Evolutionary conservation across 1,140 invertebrate species (phyloP).

Genomic region (Venturia canescens): DNA sequence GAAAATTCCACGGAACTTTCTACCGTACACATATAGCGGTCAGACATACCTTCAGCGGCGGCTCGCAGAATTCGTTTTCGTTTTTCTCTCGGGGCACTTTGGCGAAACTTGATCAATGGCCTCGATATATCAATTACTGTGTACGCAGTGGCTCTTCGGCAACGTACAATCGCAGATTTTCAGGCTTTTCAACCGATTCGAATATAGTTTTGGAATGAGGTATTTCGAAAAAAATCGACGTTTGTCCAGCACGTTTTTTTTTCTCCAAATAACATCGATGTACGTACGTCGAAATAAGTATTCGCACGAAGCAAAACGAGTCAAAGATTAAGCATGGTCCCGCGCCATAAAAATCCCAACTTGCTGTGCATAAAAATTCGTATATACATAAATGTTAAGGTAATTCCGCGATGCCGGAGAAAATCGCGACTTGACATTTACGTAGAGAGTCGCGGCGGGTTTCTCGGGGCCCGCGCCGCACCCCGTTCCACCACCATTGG

Average conservation of each 20-base stretch:
- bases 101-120: background rate
- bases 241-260: no score
- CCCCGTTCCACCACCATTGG: conserved; percentile 17
- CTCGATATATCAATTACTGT: background rate
- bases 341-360: background rate
- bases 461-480: conserved; percentile 33
- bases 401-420: conserved; percentile 58
- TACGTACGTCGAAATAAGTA: no score
- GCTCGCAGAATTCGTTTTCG: background rate
- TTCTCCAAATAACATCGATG: no score
- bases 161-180: no score
- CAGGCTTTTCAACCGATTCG: no score
- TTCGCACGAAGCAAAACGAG: background rate
- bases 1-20: conserved; percentile 11
- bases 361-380: background rate
- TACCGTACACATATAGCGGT: conserved; percentile 1
- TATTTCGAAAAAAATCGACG: no score
- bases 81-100: background rate
- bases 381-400: conserved; percentile 48
- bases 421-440: conserved; percentile 65
- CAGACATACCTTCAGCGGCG: background rate
- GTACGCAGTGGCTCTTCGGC: background rate
- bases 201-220: background rate
- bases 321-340: background rate
- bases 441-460: conserved; percentile 60